Base-by-base conservation (phyloP, 2,113 vertebrate genomes). In the Urocolius indicus region DNA sequence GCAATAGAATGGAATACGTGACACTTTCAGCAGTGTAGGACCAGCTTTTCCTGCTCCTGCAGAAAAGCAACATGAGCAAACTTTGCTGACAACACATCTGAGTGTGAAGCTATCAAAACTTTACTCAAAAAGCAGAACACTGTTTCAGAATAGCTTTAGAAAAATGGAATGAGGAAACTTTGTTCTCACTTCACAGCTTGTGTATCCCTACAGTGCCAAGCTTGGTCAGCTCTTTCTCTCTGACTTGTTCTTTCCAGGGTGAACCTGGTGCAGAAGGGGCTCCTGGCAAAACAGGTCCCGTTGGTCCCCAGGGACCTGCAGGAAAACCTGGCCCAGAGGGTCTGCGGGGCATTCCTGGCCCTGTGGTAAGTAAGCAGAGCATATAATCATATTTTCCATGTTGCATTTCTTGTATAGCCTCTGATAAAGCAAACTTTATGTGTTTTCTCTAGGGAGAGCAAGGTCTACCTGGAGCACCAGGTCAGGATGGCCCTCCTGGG, bases 241-340 rank as follows among this genome's bases (percentile, higher is more conserved):
- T 91, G 32, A 97, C 32, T 10, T 71, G 23, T 74, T 13, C 59
- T 29, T 92, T 90, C 59, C 82, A 99, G 99, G 99, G 99, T 79
- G 99, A 99, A 94, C 94, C 99, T 80, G 99, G 99, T 68, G 75
- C 98, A 4, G 99, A 99, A 97, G 99, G 99, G 34, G 99, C 99
- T 71, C 96, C 99, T 66, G 99, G 99, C 52, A 99, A 99, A 98
- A 99, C 99, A 7, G 99, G 99, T 38, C 99, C 99, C 1, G 99
- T 99, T 30, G 99, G 99, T 62, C 98, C 99, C 21, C 99, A 99
- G 84, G 99, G 99, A 57, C 99, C 99, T 73, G 45, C 99, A 34
- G 99, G 99, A 94, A 99, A 99, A 92, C 98, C 99, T 41, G 99
- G 99, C 71, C 99, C 99, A 41, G 99, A 99, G 93, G 99, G 99